These are phyloP conservation scores for Bombus turneri DNA, from an alignment of 1,140 invertebrate genomes.

Conservation along the genomic window DNA sequence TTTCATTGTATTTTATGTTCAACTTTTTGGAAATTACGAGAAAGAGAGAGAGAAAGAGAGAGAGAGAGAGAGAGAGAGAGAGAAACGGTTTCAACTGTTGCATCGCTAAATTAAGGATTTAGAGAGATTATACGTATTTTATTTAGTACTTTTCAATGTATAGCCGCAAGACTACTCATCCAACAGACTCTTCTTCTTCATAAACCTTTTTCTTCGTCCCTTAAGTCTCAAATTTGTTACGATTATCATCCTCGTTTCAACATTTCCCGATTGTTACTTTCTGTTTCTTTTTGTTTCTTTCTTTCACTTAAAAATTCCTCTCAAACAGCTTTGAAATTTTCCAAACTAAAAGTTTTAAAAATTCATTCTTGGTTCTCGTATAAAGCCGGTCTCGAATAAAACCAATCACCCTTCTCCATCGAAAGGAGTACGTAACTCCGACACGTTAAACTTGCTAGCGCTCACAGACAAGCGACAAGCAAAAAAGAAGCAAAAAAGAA, in stretches of 20 bases:
- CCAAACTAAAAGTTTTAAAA: not conserved
- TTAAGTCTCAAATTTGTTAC: not conserved
- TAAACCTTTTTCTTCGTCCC: not conserved
- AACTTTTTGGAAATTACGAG: too few relatives aligned
- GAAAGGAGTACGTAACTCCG: not conserved
- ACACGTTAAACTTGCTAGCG: not conserved
- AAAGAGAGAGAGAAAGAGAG: too few relatives aligned
- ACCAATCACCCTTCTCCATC: not conserved
- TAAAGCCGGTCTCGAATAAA: not conserved
- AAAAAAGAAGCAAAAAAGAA: not conserved
- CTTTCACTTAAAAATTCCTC: not conserved
- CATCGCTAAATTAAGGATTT: too few relatives aligned
- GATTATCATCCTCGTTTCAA: too few relatives aligned
- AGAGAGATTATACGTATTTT: too few relatives aligned
- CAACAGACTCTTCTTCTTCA: not conserved
- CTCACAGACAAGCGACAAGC: not conserved
- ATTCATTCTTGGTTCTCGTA: not conserved
- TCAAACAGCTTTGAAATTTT: not conserved
- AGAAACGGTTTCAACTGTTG: too few relatives aligned
- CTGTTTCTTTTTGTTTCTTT: too few relatives aligned
- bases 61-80: accelerated
- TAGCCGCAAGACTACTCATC: too few relatives aligned
- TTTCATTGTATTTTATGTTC: too few relatives aligned
- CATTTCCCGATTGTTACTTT: too few relatives aligned
- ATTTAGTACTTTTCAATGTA: too few relatives aligned